A percentile compares a stretch with the other conserved stretches of the same genome.
These are phyloP conservation scores for Chelonoidis abingdonii DNA, from an alignment of 2,113 vertebrate genomes.

Conservation along the genomic window DNA sequence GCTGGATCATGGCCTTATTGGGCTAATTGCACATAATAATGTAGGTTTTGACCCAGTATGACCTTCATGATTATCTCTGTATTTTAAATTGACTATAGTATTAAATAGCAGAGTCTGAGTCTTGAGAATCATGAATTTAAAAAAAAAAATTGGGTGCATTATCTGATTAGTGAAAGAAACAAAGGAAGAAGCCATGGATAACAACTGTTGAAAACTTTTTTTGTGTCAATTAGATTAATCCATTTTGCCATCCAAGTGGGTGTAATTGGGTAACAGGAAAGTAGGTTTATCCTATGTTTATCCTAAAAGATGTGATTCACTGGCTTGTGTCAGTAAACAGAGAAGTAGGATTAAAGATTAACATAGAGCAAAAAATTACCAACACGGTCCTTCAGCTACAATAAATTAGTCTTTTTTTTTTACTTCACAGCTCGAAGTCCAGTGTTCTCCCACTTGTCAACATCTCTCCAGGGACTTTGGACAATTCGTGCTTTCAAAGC, in stretches of 20 bases:
- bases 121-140: background rate
- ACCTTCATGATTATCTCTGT: background rate
- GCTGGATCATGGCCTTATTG: background rate
- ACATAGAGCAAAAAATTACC: slow-evolving; percentile 41
- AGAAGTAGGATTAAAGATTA: slow-evolving; percentile 48
- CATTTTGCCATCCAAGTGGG: slow-evolving; percentile 20
- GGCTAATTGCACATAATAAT: background rate
- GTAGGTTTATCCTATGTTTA: background rate
- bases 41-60: slow-evolving; percentile 24
- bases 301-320: slow-evolving; percentile 10
- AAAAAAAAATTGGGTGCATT: background rate
- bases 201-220: slow-evolving; percentile 24
- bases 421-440: slow-evolving; percentile 89
- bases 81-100: background rate
- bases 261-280: background rate
- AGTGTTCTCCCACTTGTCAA: slow-evolving; percentile 94
- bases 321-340: slow-evolving; percentile 32
- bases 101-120: background rate
- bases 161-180: slow-evolving; percentile 32
- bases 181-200: background rate
- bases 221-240: slow-evolving; percentile 8
- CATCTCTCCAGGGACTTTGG: slow-evolving; percentile 94
- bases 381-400: slow-evolving; percentile 39
- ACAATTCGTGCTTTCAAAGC: slow-evolving; percentile 92
- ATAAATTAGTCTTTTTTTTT: slow-evolving; percentile 36